Conservation (phyloP, 1,140 invertebrate species). For the Calliphora vicina region DNA sequence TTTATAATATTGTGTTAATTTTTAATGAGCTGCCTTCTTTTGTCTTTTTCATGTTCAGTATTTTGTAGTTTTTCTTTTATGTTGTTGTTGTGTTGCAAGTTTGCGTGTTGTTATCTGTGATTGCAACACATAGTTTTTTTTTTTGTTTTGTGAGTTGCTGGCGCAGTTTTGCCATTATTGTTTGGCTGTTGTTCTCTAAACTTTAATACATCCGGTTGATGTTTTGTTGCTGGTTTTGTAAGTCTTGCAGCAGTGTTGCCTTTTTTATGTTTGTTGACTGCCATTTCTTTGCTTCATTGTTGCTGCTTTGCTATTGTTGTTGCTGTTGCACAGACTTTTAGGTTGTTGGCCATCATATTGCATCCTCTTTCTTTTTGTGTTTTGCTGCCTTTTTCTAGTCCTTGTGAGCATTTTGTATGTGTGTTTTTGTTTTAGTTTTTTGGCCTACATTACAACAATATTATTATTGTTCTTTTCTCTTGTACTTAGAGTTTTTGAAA, state of each 20-base stretch:
- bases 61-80: neutral
- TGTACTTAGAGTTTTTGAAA: neutral
- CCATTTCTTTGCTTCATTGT: neutral
- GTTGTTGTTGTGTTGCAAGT: neutral
- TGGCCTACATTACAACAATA: slow-evolving; percentile 1
- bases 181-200: slow-evolving; percentile 9
- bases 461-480: neutral
- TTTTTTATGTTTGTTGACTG: neutral
- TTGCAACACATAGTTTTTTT: neutral
- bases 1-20: slow-evolving; percentile 25
- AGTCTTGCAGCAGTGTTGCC: neutral
- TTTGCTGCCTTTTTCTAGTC: neutral
- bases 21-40: slow-evolving; percentile 26
- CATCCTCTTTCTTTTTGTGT: neutral
- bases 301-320: neutral
- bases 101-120: slow-evolving; percentile 3
- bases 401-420: neutral
- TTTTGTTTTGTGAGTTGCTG: neutral
- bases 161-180: neutral
- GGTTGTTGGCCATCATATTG: slow-evolving; percentile 31
- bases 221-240: neutral
- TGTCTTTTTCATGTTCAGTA: neutral
- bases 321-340: neutral
- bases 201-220: slow-evolving; percentile 9
- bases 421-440: neutral